Conservation (phyloP, 2,797 vertebrate species). For the Oryzias sinensis region DNA sequence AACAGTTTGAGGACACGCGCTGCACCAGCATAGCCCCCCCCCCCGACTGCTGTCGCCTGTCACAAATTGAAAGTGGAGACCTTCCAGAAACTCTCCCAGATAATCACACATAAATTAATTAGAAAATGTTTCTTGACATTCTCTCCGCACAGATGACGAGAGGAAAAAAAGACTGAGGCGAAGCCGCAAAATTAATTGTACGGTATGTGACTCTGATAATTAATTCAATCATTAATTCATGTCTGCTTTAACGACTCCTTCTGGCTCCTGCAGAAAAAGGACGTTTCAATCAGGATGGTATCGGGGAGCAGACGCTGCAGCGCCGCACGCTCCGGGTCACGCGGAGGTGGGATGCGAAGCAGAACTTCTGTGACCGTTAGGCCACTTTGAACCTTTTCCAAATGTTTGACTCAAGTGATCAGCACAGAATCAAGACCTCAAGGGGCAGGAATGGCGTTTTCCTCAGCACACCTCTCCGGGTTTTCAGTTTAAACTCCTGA, state of each 20-base stretch:
- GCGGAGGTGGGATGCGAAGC: too few relatives aligned
- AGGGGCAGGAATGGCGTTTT: too few relatives aligned
- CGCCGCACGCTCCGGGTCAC: constrained; percentile 23
- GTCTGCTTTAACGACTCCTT: constrained; percentile 82
- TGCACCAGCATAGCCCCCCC: constrained; percentile 27
- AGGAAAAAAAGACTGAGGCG: constrained; percentile 77
- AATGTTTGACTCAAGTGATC: too few relatives aligned
- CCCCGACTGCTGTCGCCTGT: constrained; percentile 65
- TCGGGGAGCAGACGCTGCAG: constrained; percentile 42
- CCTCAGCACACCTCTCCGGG: too few relatives aligned
- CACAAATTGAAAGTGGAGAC: constrained; percentile 84
- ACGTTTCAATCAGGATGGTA: constrained; percentile 74
- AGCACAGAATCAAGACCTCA: too few relatives aligned
- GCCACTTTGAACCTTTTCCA: too few relatives aligned
- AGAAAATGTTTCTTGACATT: constrained; percentile 87
- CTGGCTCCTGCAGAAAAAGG: constrained; percentile 68
- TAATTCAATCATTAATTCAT: constrained; percentile 85
- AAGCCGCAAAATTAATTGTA: constrained; percentile 85
- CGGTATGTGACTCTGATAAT: constrained; percentile 84
- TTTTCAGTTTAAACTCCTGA: not conserved
- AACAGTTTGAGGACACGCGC: constrained; percentile 9
- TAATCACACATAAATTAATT: constrained; percentile 87
- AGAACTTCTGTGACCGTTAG: too few relatives aligned
- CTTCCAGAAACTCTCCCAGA: constrained; percentile 82
- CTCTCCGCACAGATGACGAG: constrained; percentile 68